Evolutionary conservation across 1,140 invertebrate species (phyloP), one percentile per base, ranked within the genome.

Genomic region (Atta colombica): DNA sequence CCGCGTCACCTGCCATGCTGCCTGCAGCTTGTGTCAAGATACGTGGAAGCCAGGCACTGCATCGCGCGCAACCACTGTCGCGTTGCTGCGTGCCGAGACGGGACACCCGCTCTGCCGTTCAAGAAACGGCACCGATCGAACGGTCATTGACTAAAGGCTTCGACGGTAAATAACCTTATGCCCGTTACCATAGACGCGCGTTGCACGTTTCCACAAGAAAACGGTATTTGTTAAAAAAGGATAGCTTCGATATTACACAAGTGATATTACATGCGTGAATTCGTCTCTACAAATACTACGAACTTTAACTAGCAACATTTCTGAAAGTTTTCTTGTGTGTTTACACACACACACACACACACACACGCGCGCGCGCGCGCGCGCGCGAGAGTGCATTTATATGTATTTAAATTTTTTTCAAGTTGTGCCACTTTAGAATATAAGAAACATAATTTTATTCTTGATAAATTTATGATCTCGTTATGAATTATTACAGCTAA

Each of bases 1-100:
- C 89, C 90, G 90, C 87, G 80, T 91, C 89, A 90, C 90, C 90
- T 91, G 89, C 89, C 86, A 86, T 82, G 60, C 86, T 71, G 82
- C 65, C 75, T 80, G 69, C 86, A 60, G 63, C 85, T 39, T 49
- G 77, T 86, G 77, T 72, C 85, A 51, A 86, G 77, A 60, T 39
- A 63, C 65, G 53, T 71, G 63, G 84, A 86, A 81, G 63, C 65
- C 28, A 21, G 25, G 58, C 51, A 18, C 45, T 6, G 58, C 84
- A 66, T 58, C 80, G 51, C 35, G 80, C 68, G 80, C 80, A 49
- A 74, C 80, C 80, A 74, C 80, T 18, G 69, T 72, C 80, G 80
- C 78, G 51, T 53, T 71, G 81, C 39, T 55, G 10, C 53, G 80
- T n/a, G 39, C 5, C 25, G 53, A 10, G 66, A 14, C 66, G 65